These are phyloP conservation scores for Rhodophaea formosa DNA, from an alignment of 2,888 invertebrate genomes.

Conservation along the genomic window DNA sequence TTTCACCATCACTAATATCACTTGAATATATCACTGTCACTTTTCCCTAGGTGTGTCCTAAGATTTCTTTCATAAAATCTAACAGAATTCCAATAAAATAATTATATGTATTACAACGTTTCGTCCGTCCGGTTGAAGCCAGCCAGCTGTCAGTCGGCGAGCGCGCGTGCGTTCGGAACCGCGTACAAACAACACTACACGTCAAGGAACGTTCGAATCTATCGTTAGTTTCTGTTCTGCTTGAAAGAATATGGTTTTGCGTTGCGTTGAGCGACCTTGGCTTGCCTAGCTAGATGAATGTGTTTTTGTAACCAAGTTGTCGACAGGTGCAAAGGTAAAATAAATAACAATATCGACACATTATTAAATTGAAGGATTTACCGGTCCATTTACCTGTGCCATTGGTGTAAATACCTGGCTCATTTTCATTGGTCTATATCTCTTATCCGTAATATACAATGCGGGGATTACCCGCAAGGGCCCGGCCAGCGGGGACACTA, in stretches of 20 bases:
- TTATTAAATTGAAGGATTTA: too few relatives aligned
- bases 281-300: neutral
- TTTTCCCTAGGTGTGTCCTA: slow-evolving; percentile 23
- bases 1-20: slow-evolving; percentile 57
- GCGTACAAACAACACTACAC: slow-evolving; percentile 1
- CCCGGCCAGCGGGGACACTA: too few relatives aligned
- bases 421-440: too few relatives aligned
- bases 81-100: neutral
- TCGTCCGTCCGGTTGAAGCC: neutral
- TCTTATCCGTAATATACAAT: too few relatives aligned
- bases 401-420: too few relatives aligned
- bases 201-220: slow-evolving; percentile 4
- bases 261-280: neutral
- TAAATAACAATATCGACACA: too few relatives aligned
- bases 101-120: neutral
- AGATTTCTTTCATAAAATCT: neutral
- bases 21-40: slow-evolving; percentile 46
- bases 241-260: neutral
- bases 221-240: slow-evolving; percentile 6
- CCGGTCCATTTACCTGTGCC: too few relatives aligned
- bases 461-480: too few relatives aligned
- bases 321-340: neutral
- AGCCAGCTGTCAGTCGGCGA: slow-evolving; percentile 24
- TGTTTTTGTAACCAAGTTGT: neutral
- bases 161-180: slow-evolving; percentile 33